Evolutionary conservation across 2,797 vertebrate species (phyloP).

Genomic region (Ispidina lecontei): DNA sequence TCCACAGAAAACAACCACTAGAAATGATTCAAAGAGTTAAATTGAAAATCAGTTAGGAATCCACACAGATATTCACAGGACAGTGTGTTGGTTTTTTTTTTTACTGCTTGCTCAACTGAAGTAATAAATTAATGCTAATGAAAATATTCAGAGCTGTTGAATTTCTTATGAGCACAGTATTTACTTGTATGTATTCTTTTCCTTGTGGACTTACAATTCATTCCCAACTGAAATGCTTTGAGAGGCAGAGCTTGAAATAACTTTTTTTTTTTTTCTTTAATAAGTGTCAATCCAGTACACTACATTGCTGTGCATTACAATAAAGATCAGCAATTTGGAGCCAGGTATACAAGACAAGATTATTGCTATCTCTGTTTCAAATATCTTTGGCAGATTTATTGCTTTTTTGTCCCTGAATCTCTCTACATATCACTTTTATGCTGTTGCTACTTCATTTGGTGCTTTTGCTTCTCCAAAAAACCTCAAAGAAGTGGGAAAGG

Average conservation of each 20-base stretch:
- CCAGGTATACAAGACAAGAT: constrained; percentile 49
- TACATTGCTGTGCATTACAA: constrained; percentile 59
- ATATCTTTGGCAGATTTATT: constrained; percentile 56
- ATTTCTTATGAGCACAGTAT: not conserved
- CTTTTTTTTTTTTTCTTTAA: not conserved
- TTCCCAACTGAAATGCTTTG: constrained; percentile 44
- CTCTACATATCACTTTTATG: constrained; percentile 57
- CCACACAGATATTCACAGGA: not conserved
- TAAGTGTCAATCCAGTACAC: constrained; percentile 35
- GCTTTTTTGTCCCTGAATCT: constrained; percentile 48
- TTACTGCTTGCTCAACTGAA: constrained; percentile 36
- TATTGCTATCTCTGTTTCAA: constrained; percentile 62
- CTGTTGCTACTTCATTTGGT: not conserved
- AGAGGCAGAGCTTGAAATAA: constrained; percentile 27
- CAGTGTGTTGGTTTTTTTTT: not conserved
- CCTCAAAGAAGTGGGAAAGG: not conserved
- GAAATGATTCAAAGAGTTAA: constrained; percentile 26
- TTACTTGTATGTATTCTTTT: constrained; percentile 15
- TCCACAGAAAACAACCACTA: not conserved
- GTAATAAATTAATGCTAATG: constrained; percentile 20
- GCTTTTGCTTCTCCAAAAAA: constrained; percentile 52
- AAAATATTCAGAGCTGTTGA: not conserved
- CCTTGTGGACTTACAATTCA: constrained; percentile 6
- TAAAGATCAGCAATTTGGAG: constrained; percentile 59
- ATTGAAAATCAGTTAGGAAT: constrained; percentile 4